These are phyloP conservation scores for Orthosia cruda DNA, from an alignment of 2,888 invertebrate genomes.

Conservation along the genomic window DNA sequence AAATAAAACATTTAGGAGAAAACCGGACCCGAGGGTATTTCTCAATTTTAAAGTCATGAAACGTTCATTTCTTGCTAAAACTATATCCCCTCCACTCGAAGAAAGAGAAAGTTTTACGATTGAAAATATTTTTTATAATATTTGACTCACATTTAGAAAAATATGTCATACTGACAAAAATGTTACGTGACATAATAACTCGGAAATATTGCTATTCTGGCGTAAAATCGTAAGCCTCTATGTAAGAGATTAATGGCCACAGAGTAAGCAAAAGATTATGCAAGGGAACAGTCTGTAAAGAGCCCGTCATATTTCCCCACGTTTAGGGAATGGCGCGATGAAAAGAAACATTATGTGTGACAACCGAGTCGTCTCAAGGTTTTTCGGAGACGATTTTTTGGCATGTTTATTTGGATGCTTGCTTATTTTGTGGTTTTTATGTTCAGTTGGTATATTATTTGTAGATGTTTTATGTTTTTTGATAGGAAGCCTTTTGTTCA, in stretches of 20 bases:
- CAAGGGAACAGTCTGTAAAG: constrained; percentile 23
- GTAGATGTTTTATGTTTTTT: neutral
- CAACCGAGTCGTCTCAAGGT: constrained; percentile 37
- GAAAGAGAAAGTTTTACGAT: neutral
- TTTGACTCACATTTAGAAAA: neutral
- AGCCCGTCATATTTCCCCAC: constrained; percentile 28
- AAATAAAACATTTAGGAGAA: neutral
- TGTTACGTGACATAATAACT: neutral
- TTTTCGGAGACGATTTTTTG: constrained; percentile 9
- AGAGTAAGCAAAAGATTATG: constrained; percentile 49
- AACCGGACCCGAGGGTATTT: neutral
- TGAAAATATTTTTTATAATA: neutral
- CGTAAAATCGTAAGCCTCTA: constrained; percentile 9
- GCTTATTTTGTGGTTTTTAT: constrained; percentile 25
- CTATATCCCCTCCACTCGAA: no score
- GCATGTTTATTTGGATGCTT: no score
- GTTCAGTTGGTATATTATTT: constrained; percentile 1
- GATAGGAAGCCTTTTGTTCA: neutral
- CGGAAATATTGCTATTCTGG: constrained; percentile 3
- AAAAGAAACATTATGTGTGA: no score
- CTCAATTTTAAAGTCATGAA: neutral
- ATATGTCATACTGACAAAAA: neutral
- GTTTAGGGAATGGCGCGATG: constrained; percentile 39
- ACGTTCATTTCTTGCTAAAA: neutral
- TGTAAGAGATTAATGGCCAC: constrained; percentile 36